These are phyloP conservation scores for Sebastes trivittatus DNA, from an alignment of 2,797 vertebrate genomes.

Conservation along the genomic window DNA sequence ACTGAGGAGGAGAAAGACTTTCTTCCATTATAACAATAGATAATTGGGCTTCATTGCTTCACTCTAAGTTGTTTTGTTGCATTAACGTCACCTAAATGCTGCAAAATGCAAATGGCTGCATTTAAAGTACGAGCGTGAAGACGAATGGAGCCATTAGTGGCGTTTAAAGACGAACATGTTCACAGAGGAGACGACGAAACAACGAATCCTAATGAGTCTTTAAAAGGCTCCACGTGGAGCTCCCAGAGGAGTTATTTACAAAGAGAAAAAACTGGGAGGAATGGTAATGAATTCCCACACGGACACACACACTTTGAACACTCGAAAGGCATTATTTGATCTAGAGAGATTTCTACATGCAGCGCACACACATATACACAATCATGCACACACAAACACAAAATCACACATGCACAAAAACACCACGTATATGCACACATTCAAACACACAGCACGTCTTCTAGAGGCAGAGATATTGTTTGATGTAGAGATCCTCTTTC, in stretches of 20 bases:
- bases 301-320: constrained; percentile 11
- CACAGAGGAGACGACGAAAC: constrained; percentile 17
- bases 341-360: neutral
- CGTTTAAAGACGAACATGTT: constrained; percentile 19
- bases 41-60: neutral
- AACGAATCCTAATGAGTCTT: constrained; percentile 34
- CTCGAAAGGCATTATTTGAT: constrained; percentile 25
- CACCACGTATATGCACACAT: neutral
- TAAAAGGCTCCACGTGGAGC: constrained; percentile 35
- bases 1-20: neutral
- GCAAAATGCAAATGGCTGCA: constrained; percentile 10
- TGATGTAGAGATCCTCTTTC: neutral
- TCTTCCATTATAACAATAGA: neutral
- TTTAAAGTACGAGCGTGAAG: constrained; percentile 17
- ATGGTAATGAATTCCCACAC: constrained; percentile 30
- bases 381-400: neutral
- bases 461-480: neutral
- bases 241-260: constrained; percentile 35
- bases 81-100: neutral
- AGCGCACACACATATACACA: neutral
- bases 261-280: neutral
- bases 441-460: neutral
- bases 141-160: constrained; percentile 20
- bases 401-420: neutral
- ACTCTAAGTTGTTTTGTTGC: neutral